These are phyloP conservation scores for Discoglossus pictus DNA, from an alignment of 2,797 vertebrate species.

Conservation along the genomic window DNA sequence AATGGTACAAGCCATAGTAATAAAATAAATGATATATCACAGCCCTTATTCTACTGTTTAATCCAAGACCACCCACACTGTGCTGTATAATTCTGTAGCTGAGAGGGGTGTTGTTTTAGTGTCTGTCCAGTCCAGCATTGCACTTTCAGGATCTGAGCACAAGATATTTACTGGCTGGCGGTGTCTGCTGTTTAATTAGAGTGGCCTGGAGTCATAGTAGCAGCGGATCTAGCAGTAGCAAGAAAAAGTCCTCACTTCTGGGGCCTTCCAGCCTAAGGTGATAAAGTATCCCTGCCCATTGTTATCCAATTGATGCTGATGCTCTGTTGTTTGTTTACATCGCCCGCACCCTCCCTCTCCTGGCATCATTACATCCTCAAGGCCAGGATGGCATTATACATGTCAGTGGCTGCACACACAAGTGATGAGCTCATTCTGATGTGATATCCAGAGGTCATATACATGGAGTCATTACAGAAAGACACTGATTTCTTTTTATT, in stretches of 20 bases:
- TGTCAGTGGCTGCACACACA: slow-evolving; percentile 1
- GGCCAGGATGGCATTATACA: slow-evolving; percentile 10
- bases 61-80: too few species aligned
- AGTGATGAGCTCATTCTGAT: slow-evolving; percentile 11
- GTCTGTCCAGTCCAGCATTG: slow-evolving; percentile 6
- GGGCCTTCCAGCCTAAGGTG: slow-evolving; percentile 22
- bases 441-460: slow-evolving; percentile 34
- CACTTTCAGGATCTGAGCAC: slow-evolving; percentile 22
- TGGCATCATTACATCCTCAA: slow-evolving; percentile 26
- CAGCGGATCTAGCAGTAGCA: slow-evolving; percentile 14
- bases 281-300: slow-evolving; percentile 24
- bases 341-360: slow-evolving; percentile 1
- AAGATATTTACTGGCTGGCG: slow-evolving; percentile 27
- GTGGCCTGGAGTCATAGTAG: slow-evolving; percentile 29
- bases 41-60: too few species aligned
- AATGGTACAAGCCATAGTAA: too few species aligned
- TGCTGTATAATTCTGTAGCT: too few species aligned
- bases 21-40: too few species aligned
- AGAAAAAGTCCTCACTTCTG: slow-evolving; percentile 25
- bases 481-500: too few species aligned
- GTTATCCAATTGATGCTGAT: slow-evolving; percentile 18
- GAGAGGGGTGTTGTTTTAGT: too few species aligned
- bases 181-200: slow-evolving; percentile 28
- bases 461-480: neutral
- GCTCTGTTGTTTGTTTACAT: slow-evolving; percentile 39